Base-by-base conservation (phyloP, 1,140 invertebrate species). In the Plectrocnemia conspersa region DNA sequence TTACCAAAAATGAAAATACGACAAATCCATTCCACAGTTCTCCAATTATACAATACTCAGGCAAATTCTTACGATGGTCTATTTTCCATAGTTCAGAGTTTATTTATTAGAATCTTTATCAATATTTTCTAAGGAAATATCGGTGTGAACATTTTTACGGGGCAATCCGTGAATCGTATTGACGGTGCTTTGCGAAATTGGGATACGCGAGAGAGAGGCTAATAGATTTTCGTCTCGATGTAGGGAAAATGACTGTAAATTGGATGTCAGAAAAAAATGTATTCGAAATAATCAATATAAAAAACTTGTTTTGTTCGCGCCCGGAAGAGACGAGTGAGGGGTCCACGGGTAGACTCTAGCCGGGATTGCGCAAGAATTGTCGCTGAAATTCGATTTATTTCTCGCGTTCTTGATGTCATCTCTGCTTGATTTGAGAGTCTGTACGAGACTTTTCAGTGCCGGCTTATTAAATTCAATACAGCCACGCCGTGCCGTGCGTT, bases 211-310 rank as follows among this genome's bases (percentile, higher is more conserved):
- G 35, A 16, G 35, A 16, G 7, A 16, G 15, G 35, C 35, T 38
- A 38, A 38, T 38, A 38, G 35, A 38, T 38, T 38, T 38, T 38
- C 18, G 10, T 38, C 15, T 38, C 35, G 18, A 38, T 38, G 18
- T 38, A 38, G 35, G 35, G 35, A 38, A 38, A 38, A 38, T 38
- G 35, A 38, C 35, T 38, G 35, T 38, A 38, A 38, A 38, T 38
- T 38, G 35, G 35, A 38, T 38, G 35, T 38, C 35, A 38, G 35
- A 38, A 38, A 38, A 38, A 38, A 38, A 7, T 38, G 35, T 38
- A 38, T 38, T 38, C 35, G 35, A 38, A 38, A 38, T 38, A 38
- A 38, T 38, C 11, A 38, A 38, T n/a, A n/a, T 7, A 29, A 29
- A 29, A 38, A 38, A 38, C 35, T 38, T 38, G 35, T 38, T 38